phyloP scores from a whole-genome alignment of 2,888 invertebrate genomes.

The Ischnura elegans region DNA sequence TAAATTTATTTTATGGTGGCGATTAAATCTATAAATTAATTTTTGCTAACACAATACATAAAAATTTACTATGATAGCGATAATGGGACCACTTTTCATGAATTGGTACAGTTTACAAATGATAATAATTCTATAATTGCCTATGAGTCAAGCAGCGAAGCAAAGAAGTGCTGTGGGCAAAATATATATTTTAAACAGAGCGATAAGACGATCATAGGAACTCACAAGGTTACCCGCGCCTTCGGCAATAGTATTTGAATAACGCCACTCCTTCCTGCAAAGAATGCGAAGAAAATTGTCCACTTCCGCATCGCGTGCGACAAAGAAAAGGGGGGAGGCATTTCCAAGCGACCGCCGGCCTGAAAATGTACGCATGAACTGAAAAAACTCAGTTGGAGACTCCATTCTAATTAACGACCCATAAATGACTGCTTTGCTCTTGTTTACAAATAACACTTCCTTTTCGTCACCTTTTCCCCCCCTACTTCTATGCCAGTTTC shows the following conservation, averaged over 20 bases:
- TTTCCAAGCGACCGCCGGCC: neutral
- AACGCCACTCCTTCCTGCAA: neutral
- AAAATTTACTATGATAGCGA: too few relatives aligned
- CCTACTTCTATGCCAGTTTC: neutral
- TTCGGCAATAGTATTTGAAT: neutral
- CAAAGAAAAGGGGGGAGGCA: neutral
- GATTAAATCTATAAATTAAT: too few relatives aligned
- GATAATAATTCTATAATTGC: too few relatives aligned
- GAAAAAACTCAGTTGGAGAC: neutral
- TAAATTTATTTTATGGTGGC: too few relatives aligned
- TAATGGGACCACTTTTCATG: too few relatives aligned
- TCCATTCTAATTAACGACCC: neutral
- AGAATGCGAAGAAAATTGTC: neutral
- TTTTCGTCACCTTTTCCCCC: neutral
- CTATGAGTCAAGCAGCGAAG: too few relatives aligned
- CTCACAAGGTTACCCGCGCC: neutral
- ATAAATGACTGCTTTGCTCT: slow-evolving; percentile 16
- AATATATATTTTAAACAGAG: too few relatives aligned
- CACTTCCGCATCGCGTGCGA: neutral
- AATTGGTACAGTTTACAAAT: too few relatives aligned
- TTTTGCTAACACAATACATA: too few relatives aligned
- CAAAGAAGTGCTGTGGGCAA: too few relatives aligned
- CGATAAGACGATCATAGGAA: neutral
- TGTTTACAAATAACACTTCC: slow-evolving; percentile 26
- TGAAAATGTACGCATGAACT: neutral